Base-by-base conservation (phyloP, 1,140 invertebrate genomes). In the Thaumatotibia leucotreta region DNA sequence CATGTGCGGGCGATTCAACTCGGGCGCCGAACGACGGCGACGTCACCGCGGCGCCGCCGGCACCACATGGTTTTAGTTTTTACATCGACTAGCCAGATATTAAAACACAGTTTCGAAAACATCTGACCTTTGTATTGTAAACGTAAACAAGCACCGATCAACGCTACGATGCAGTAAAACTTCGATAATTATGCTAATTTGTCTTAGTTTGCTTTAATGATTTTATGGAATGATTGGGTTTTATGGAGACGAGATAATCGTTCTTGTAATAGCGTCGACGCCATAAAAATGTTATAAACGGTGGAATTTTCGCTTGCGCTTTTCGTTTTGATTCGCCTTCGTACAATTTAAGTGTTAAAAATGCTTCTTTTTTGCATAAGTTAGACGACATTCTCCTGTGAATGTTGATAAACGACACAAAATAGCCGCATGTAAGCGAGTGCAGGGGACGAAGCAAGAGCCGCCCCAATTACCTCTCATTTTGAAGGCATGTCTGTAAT, bases 401-500 rank as follows among this genome's bases (percentile, higher is more conserved):
- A 58, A 58, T 58, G 52, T 31, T 58, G 52, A 58, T 58, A 58
- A 58, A 58, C 52, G 24, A 58, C 29, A 24, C 24, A 58, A 14
- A 27, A 27, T 27, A 27, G 52, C 52, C 24, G 52, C 52, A 54
- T 54, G 23, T 39, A 17, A 20, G 20, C 39, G 39, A n/a, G 35
- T 29, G 52, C 24, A 14, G 50, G 31, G 17, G 58, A 45, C 52
- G 64, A 22, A 32, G 64, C 67, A 72, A 75, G 71, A 66, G 72
- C 64, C 35, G 63, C 66, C 70, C 61, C 64, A 77, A 72, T 85
- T 82, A 79, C 72, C 63, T 67, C 71, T 75, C 83, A 83, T 86
- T 84, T 81, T 68, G 67, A 62, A 72, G 69, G 72, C 66, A 73
- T 67, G 70, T 64, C 72, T 64, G 77, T 78, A 80, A 84, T 84